phyloP scores from a whole-genome alignment of 1,140 invertebrate species.

The Thaumatotibia leucotreta region DNA sequence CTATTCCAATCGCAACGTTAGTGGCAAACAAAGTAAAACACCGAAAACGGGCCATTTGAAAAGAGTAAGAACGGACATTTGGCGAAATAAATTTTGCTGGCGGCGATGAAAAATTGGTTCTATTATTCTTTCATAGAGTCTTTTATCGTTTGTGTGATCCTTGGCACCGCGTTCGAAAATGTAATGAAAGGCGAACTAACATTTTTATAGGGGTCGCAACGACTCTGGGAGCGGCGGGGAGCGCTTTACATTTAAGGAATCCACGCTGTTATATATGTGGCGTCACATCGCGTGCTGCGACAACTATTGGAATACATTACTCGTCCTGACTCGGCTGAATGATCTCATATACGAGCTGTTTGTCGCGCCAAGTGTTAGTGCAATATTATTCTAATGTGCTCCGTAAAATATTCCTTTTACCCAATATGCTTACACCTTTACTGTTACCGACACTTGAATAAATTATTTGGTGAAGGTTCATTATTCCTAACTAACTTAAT shows the following conservation, averaged over 20 bases:
- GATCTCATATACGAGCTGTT: neutral
- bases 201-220: slow-evolving; percentile 74
- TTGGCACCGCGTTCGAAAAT: slow-evolving; percentile 49
- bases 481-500: too few species aligned
- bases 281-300: slow-evolving; percentile 61
- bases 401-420: slow-evolving; percentile 17
- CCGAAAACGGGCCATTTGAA: slow-evolving; percentile 47
- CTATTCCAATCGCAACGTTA: slow-evolving; percentile 22
- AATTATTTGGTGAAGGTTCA: too few species aligned
- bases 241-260: slow-evolving; percentile 74
- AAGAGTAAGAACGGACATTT: slow-evolving; percentile 57
- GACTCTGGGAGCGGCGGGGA: slow-evolving; percentile 58
- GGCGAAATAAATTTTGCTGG: slow-evolving; percentile 40
- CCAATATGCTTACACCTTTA: neutral
- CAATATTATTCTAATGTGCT: slow-evolving; percentile 11
- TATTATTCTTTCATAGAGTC: slow-evolving; percentile 23
- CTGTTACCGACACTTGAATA: too few species aligned
- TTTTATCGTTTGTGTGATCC: slow-evolving; percentile 26
- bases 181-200: slow-evolving; percentile 72
- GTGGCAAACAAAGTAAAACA: slow-evolving; percentile 51
- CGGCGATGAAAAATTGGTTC: slow-evolving; percentile 28
- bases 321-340: neutral
- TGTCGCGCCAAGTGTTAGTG: neutral
- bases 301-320: slow-evolving; percentile 54
- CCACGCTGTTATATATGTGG: slow-evolving; percentile 64